Base-by-base conservation (phyloP, 2,888 invertebrate species). In the Glyphotaelius pellucidus region DNA sequence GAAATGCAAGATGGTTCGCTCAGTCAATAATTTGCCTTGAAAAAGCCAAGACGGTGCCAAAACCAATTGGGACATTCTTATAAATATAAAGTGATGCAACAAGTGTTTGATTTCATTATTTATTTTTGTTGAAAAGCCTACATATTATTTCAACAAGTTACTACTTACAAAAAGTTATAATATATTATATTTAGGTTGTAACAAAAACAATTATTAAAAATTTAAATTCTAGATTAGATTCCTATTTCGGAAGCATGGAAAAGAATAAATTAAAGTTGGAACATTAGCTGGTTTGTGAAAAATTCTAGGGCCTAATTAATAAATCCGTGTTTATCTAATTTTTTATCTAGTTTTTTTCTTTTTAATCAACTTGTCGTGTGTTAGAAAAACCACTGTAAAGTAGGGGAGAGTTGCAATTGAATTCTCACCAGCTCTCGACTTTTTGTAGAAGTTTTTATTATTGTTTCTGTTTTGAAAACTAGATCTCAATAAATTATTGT, bases 281-380 rank as follows among this genome's bases (percentile, higher is more conserved):
- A 67, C 25, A 25, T 67, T 67, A 32, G 83, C 35, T 83, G 86
- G 86, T 86, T 86, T 86, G 86, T 86, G 86, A 86, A 86, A 86
- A 86, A 47, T 47, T 47, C 47, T n/a, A 47, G 86, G 86, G 86
- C 86, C 47, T 86, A 86, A 11, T 47, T 19, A 7, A 42, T 85
- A 38, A 19, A 83, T 35, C 14, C 11, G 4, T 35, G 25, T 83
- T 83, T 67, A 67, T 67, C 67, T 14, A 25, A 25, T 35, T 35
- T 19, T 83, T 83, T 83, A 5, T 0, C 19, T 42, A 83, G 25
- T 25, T 32, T 32, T 35, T 83, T 9, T 83, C 9, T 31, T 25
- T 83, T 83, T 32, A 19, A 83, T 14, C 2, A 83, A 25, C 7
- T 25, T 25, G 25, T 25, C 19, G 19, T n/a, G 52, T 67, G 47